phyloP scores from a whole-genome alignment of 2,797 vertebrate genomes.

The Diplodus puntazzo region DNA sequence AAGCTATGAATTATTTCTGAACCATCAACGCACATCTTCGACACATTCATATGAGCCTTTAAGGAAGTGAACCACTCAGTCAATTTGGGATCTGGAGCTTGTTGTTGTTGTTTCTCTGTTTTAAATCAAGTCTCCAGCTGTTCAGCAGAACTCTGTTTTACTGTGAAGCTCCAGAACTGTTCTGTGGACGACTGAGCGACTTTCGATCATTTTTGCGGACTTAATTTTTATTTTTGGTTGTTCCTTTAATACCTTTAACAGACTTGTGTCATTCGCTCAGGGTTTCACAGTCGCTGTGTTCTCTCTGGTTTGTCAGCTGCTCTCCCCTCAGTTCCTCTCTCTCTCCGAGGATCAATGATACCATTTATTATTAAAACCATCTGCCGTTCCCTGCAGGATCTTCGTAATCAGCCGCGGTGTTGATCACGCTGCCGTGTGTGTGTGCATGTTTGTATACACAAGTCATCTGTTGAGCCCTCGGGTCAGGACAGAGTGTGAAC shows the following conservation, averaged over 20 bases:
- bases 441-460: slow-evolving; percentile 50
- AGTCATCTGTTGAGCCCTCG: slow-evolving; percentile 79
- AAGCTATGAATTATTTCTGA: too few relatives aligned
- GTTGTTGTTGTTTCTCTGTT: too few relatives aligned
- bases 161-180: too few relatives aligned
- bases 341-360: slow-evolving; percentile 72
- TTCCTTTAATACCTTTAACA: slow-evolving; percentile 22
- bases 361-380: slow-evolving; percentile 75
- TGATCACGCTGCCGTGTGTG: slow-evolving; percentile 50
- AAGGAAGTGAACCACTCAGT: too few relatives aligned
- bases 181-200: too few relatives aligned
- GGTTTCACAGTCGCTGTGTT: slow-evolving; percentile 10
- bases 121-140: too few relatives aligned
- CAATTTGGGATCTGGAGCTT: too few relatives aligned
- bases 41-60: too few relatives aligned
- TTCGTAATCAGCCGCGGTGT: slow-evolving; percentile 58
- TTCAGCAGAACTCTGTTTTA: too few relatives aligned
- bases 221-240: too few relatives aligned
- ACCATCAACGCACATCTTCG: too few relatives aligned
- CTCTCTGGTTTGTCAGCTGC: slow-evolving; percentile 57
- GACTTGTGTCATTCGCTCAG: slow-evolving; percentile 44
- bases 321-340: slow-evolving; percentile 29
- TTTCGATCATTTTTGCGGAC: too few relatives aligned
- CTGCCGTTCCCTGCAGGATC: slow-evolving; percentile 64
- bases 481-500: slow-evolving; percentile 72